Base-by-base conservation (phyloP, 2,113 vertebrate genomes). In the Eclectus roratus region DNA sequence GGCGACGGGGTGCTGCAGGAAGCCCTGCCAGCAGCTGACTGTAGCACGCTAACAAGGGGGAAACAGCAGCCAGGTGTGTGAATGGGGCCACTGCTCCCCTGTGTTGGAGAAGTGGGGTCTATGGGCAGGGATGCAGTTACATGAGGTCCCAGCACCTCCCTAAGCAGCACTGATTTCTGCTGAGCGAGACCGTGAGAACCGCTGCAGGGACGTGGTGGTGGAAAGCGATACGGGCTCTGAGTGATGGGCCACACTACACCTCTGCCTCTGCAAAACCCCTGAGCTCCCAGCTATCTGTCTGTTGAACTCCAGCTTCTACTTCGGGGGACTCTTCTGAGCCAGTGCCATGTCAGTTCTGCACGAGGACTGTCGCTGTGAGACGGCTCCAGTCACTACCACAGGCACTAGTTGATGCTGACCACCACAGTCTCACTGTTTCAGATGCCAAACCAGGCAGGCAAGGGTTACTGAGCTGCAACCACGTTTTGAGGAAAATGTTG, bases 71-170 rank as follows among this genome's bases (percentile, higher is more conserved):
- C 41, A 46, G 56, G 15, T 27, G 41, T 41, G 85, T 81, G 68
- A 41, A 37, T 0, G 7, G 25, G 18, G 18, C 35, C 89, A 37
- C 31, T 0, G 0, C 37, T 21, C 23, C 7, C 6, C 46, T 0
- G 0, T n/a, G 28, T 50, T 1, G 29, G 77, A 68, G 24, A 31
- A 17, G 2, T 70, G 25, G 35, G 21, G 37, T 8, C 43, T 11
- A 74, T 0, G 2, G 20, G 6, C 13, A 8, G 37, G 72, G 37
- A 20, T 18, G 33, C 0, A 11, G 43, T 12, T 66, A 12, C 23
- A 3, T 0, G 10, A 23, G 18, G 6, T 65, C 3, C 21, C 33
- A 35, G 33, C 60, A 60, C 29, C 17, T 61, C 69, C 58, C 81
- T 60, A 53, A 31, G 31, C 44, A 27, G 66, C 5, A 5, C 35